Evolutionary conservation across 2,113 vertebrate species (phyloP).

Genomic region (Microcebus ravelobensis): DNA sequence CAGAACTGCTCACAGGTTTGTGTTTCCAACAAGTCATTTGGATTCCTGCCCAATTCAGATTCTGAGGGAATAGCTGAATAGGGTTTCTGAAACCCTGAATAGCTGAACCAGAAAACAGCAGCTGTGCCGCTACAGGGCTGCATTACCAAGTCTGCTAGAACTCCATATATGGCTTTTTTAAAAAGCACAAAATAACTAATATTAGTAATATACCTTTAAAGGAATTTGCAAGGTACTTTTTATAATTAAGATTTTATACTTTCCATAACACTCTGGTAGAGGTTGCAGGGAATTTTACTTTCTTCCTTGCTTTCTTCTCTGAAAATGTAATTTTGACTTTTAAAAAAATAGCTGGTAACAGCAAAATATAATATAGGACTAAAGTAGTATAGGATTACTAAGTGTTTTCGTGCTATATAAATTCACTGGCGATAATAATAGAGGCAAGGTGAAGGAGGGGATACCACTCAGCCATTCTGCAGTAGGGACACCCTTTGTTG

Average conservation of each 20-base stretch:
- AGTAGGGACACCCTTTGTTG: background rate
- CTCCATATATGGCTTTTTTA: background rate
- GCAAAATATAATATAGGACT: background rate
- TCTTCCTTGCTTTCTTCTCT: background rate
- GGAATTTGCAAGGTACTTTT: background rate
- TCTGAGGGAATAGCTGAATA: background rate
- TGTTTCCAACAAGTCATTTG: background rate
- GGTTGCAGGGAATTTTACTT: background rate
- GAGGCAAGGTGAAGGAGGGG: background rate
- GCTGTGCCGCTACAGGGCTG: background rate
- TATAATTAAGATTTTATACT: background rate
- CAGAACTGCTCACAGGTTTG: background rate
- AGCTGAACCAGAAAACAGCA: background rate
- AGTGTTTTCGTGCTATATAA: background rate
- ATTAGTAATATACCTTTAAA: background rate
- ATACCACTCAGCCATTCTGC: accelerated
- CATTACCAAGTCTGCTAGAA: background rate
- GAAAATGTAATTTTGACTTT: conserved; percentile 22
- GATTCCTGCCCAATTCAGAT: background rate
- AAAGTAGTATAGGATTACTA: background rate
- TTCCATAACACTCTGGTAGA: background rate
- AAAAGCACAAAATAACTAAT: background rate
- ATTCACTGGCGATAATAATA: background rate
- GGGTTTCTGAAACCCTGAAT: background rate
- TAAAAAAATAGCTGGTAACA: background rate